Conservation (phyloP, 1,140 invertebrate genomes). For the Apis mellifera region Amel_HAv3.1 CM009933.2:10728501-10729000, state of each 20-base stretch:
- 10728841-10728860: constrained; percentile 16
- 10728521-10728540: constrained; percentile 64
- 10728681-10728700: constrained; percentile 25
- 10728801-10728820: neutral
- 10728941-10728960: constrained; percentile 34
- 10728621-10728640: constrained; percentile 59
- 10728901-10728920: neutral
- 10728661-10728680: constrained; percentile 10
- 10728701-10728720: constrained; percentile 14
- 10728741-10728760: neutral
- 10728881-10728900: neutral
- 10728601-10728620: constrained; percentile 57
- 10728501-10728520: constrained; percentile 64
- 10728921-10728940: constrained; percentile 36
- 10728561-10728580: constrained; percentile 68
- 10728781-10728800: constrained; percentile 13
- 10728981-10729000: constrained; percentile 41
- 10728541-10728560: constrained; percentile 61
- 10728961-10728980: constrained; percentile 45
- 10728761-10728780: neutral
- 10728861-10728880: constrained; percentile 28
- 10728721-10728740: constrained; percentile 14
- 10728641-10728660: constrained; percentile 48
- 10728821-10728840: neutral
- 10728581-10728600: constrained; percentile 63